Conservation (phyloP, 2,888 invertebrate genomes). For the Nowickia ferox region DNA sequence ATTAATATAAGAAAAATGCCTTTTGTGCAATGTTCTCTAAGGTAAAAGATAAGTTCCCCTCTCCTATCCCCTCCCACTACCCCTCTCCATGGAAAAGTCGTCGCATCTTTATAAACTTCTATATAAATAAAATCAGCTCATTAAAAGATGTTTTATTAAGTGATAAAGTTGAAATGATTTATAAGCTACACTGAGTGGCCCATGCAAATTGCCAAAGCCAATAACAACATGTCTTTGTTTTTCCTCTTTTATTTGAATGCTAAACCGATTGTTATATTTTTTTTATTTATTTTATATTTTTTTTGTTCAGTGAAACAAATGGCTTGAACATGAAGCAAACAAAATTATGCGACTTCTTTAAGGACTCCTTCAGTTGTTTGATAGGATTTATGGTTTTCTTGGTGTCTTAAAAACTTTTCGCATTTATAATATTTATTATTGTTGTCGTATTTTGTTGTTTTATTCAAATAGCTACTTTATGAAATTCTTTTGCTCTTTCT, state of each 20-base stretch:
- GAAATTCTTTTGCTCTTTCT: neutral
- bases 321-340: neutral
- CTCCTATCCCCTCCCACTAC: too few species aligned
- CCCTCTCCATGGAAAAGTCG: too few species aligned
- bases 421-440: neutral
- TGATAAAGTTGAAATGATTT: slow-evolving; percentile 58
- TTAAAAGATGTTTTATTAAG: slow-evolving; percentile 36
- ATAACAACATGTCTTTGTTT: neutral
- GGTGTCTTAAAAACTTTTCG: slow-evolving; percentile 7
- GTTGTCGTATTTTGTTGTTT: neutral
- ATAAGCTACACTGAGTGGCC: slow-evolving; percentile 26
- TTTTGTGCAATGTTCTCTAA: too few species aligned
- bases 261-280: slow-evolving; percentile 21
- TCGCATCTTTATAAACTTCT: neutral
- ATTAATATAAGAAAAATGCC: too few species aligned
- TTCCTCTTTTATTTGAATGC: slow-evolving; percentile 16
- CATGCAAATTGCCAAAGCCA: neutral
- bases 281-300: neutral
- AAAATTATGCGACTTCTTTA: neutral
- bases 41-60: too few species aligned
- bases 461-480: neutral
- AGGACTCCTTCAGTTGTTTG: neutral
- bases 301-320: neutral
- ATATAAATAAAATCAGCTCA: neutral
- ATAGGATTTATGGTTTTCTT: neutral